Evolutionary conservation across 2,888 invertebrate genomes (phyloP).

Genomic region (Zootermopsis nevadensis): DNA sequence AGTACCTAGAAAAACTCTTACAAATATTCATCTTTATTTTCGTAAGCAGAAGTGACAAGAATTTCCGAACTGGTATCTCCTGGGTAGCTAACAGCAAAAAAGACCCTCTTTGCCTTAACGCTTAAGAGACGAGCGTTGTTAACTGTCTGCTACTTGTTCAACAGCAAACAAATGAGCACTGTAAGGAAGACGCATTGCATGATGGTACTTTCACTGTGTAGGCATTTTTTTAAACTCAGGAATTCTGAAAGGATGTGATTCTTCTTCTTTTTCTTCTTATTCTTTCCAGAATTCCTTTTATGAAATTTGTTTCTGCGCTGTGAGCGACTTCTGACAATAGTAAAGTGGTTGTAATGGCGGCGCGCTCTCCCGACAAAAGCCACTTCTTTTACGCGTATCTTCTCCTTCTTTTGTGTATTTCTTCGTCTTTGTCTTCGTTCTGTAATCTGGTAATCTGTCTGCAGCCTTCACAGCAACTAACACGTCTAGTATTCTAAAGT

Average conservation of each 20-base stretch:
- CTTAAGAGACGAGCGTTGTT: neutral
- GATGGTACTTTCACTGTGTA: neutral
- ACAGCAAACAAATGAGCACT: conserved; percentile 32
- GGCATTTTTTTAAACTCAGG: conserved; percentile 34
- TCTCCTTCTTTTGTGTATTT: neutral
- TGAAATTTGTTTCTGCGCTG: neutral
- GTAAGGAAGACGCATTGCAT: conserved; percentile 38
- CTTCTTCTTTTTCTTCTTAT: neutral
- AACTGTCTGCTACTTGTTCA: neutral
- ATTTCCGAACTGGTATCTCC: no score
- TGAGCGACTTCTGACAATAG: conserved; percentile 12
- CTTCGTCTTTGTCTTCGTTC: neutral
- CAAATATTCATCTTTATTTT: no score
- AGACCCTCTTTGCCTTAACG: neutral
- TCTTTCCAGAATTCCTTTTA: conserved; percentile 15
- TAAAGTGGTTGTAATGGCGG: neutral
- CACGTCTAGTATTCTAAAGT: no score
- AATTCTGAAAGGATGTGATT: conserved; percentile 33
- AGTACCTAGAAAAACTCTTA: no score
- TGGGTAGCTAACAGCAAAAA: neutral
- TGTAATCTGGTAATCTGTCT: neutral
- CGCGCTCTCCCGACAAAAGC: neutral
- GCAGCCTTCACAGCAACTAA: no score
- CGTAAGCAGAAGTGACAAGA: no score
- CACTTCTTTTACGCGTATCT: neutral